phyloP scores from a whole-genome alignment of 2,797 vertebrate genomes.

The Diplodus puntazzo region DNA sequence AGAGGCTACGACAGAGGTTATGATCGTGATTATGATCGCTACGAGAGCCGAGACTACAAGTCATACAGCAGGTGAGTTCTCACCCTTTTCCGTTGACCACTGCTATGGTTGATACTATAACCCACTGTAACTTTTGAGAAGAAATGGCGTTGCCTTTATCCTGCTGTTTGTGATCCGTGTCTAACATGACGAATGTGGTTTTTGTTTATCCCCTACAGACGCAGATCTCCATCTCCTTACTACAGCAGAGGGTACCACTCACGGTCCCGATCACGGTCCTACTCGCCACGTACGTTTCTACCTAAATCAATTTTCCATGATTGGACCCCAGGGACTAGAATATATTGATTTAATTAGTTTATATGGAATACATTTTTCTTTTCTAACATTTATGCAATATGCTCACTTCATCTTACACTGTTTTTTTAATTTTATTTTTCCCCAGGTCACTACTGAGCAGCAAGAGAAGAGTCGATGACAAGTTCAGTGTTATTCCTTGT shows the following conservation, averaged over 20 bases:
- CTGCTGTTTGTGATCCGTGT: neutral
- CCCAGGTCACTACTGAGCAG: slow-evolving; percentile 79
- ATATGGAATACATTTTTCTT: neutral
- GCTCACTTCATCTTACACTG: neutral
- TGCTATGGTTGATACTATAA: neutral
- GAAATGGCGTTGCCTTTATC: no score
- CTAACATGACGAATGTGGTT: neutral
- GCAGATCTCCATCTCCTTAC: slow-evolving; percentile 93
- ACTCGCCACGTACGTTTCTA: slow-evolving; percentile 92
- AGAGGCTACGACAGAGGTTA: slow-evolving; percentile 85
- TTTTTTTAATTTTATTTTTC: neutral
- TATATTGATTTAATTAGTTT: no score
- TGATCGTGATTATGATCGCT: slow-evolving; percentile 87
- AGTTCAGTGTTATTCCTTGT: slow-evolving; percentile 42
- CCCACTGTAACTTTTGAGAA: no score
- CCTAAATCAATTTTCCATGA: neutral
- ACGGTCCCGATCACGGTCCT: slow-evolving; percentile 92
- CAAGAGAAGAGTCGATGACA: slow-evolving; percentile 8
- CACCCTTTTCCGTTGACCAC: neutral
- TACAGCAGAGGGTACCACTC: slow-evolving; percentile 94
- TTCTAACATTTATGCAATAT: no score
- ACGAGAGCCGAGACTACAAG: slow-evolving; percentile 94
- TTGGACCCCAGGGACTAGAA: neutral
- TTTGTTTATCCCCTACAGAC: slow-evolving; percentile 76
- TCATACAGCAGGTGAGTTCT: slow-evolving; percentile 90